A percentile compares a stretch with the other conserved stretches of the same genome.
Evolutionary conservation across 2,797 vertebrate genomes (phyloP).

Genomic region (Sciurus carolinensis): DNA sequence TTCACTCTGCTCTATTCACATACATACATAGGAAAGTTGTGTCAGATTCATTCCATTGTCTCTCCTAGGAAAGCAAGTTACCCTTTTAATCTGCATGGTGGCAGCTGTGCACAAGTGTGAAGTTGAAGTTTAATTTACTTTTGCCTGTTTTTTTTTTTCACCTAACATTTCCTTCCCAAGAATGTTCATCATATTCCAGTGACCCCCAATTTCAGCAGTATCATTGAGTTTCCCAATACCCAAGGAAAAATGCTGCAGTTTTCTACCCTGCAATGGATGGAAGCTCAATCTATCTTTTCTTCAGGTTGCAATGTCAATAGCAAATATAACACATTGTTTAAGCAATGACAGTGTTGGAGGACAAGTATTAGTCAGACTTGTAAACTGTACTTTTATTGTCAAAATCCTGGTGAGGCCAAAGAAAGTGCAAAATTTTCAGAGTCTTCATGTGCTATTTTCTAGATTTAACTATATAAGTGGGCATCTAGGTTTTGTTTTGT

Average conservation of each 20-base stretch:
- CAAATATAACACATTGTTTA: neutral
- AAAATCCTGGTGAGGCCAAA: neutral
- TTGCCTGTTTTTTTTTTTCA: neutral
- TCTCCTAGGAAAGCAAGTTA: neutral
- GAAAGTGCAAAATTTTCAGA: neutral
- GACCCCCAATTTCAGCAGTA: neutral
- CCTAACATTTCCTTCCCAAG: neutral
- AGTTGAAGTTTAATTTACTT: neutral
- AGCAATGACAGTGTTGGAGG: neutral
- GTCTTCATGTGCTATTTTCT: neutral
- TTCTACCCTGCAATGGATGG: neutral
- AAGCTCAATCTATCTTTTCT: neutral
- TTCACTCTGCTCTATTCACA: no score
- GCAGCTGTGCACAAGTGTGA: neutral
- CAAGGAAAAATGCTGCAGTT: accelerated
- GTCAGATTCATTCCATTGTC: no score
- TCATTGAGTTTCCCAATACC: neutral
- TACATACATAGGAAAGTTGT: no score
- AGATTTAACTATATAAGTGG: neutral
- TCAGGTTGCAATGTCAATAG: neutral
- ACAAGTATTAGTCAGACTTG: neutral
- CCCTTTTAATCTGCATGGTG: neutral
- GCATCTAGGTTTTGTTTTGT: neutral
- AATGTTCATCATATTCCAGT: neutral
- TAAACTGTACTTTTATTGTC: neutral